Conservation (phyloP, 2,888 invertebrate genomes). For the Metacarcinus magister region DNA sequence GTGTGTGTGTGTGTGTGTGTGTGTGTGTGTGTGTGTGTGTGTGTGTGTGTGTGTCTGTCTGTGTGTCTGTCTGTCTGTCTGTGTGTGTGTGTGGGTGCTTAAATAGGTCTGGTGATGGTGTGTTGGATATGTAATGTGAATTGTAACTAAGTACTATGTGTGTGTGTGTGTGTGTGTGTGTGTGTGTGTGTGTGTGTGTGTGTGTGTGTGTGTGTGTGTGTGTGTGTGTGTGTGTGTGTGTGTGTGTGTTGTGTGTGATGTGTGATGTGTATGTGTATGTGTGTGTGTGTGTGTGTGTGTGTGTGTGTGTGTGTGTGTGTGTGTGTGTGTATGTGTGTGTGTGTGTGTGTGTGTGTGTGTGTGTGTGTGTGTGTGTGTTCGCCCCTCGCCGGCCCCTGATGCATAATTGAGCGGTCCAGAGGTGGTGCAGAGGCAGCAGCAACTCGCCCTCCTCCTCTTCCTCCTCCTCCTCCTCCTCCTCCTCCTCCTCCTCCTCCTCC, state of each 20-base stretch:
- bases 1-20: slow-evolving; percentile 4
- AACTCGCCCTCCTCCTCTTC: neutral
- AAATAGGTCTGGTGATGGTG: neutral
- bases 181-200: neutral
- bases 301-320: slow-evolving; percentile 41
- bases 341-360: slow-evolving; percentile 21
- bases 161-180: slow-evolving; percentile 26
- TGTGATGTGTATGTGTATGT: neutral
- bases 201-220: slow-evolving; percentile 16
- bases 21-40: slow-evolving; percentile 26
- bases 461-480: neutral
- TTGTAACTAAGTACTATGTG: neutral
- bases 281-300: neutral
- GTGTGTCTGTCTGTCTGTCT: neutral
- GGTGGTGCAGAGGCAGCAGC: slow-evolving; percentile 41
- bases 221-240: slow-evolving; percentile 47
- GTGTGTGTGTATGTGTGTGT: slow-evolving; percentile 29
- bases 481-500: neutral
- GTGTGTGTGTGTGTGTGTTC: slow-evolving; percentile 58
- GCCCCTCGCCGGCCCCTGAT: slow-evolving; percentile 64
- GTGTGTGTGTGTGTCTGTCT: neutral
- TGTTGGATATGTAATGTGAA: slow-evolving; percentile 10
- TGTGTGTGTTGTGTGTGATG: neutral
- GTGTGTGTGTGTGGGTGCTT: slow-evolving; percentile 44
- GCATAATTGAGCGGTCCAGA: slow-evolving; percentile 71